These are phyloP conservation scores for Holothuria scabra DNA, from an alignment of 53 echinoderm and acorn worm genomes.

Conservation along the genomic window DNA sequence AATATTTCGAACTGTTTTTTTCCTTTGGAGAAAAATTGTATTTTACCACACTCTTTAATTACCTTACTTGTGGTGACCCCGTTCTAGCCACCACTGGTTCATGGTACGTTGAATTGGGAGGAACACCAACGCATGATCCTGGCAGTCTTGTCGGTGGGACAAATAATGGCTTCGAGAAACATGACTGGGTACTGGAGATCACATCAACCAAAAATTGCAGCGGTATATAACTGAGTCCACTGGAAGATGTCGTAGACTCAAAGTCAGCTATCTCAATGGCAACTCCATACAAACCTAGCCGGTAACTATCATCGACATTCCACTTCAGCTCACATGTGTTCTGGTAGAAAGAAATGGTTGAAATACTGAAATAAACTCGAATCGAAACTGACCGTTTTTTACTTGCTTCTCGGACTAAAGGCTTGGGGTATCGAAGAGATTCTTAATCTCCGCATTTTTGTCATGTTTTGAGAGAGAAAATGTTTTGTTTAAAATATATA, in stretches of 20 bases:
- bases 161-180: conserved; percentile 16
- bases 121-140: conserved; percentile 17
- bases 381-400: no score
- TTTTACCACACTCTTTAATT: no score
- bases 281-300: conserved; percentile 8
- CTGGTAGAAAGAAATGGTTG: not conserved
- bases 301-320: not conserved
- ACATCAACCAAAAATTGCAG: conserved; percentile 30
- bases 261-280: conserved; percentile 20
- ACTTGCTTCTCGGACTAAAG: no score
- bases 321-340: conserved; percentile 2
- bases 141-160: conserved; percentile 8
- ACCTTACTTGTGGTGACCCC: conserved; percentile 18
- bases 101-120: conserved; percentile 17
- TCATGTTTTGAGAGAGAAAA: no score
- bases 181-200: conserved; percentile 9
- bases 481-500: no score
- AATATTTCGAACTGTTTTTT: no score
- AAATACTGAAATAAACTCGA: no score
- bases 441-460: no score
- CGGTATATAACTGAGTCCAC: conserved; percentile 7
- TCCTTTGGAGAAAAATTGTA: no score
- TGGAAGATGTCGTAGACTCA: not conserved
- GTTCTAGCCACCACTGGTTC: conserved; percentile 33
- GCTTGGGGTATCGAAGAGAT: no score